A percentile compares a stretch with the other conserved stretches of the same genome.
These are phyloP conservation scores for Mythimna pallens DNA, from an alignment of 2,888 invertebrate genomes.

Conservation along the genomic window DNA sequence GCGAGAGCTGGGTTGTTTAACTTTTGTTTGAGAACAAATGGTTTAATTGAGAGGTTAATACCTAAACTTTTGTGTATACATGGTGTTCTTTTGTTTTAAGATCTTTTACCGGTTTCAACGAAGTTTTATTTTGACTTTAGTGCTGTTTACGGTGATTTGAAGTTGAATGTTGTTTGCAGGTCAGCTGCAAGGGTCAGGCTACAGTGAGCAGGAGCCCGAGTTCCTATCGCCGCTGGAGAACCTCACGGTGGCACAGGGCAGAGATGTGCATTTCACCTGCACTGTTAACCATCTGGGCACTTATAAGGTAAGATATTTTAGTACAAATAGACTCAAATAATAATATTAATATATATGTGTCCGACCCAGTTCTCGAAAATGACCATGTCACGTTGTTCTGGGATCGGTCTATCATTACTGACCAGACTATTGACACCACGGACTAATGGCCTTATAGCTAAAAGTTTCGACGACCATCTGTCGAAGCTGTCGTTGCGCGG, in stretches of 20 bases:
- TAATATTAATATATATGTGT: too few relatives aligned
- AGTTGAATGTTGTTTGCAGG: conserved; percentile 70
- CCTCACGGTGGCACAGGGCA: conserved; percentile 95
- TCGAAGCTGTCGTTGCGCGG: too few relatives aligned
- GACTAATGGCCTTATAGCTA: too few relatives aligned
- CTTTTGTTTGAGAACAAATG: conserved; percentile 51
- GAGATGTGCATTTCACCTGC: conserved; percentile 97
- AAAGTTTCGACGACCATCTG: too few relatives aligned
- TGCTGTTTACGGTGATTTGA: conserved; percentile 14
- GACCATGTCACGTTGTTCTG: too few relatives aligned
- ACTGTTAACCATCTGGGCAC: conserved; percentile 96
- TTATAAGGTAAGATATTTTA: conserved; percentile 92
- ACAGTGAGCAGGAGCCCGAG: conserved; percentile 91
- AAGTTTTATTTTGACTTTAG: conserved; percentile 9
- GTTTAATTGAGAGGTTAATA: conserved; percentile 20
- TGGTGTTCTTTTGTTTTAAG: conserved; percentile 1
- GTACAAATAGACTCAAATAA: not conserved
- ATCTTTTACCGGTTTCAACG: not conserved
- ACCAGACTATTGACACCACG: too few relatives aligned
- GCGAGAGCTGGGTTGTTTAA: conserved; percentile 41
- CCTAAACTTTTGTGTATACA: conserved; percentile 19
- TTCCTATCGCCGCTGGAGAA: conserved; percentile 96
- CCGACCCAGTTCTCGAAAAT: too few relatives aligned
- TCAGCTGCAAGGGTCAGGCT: conserved; percentile 86
- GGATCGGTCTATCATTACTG: too few relatives aligned